Conservation (phyloP, 2,113 vertebrate genomes). For the Lanius ludovicianus region DNA sequence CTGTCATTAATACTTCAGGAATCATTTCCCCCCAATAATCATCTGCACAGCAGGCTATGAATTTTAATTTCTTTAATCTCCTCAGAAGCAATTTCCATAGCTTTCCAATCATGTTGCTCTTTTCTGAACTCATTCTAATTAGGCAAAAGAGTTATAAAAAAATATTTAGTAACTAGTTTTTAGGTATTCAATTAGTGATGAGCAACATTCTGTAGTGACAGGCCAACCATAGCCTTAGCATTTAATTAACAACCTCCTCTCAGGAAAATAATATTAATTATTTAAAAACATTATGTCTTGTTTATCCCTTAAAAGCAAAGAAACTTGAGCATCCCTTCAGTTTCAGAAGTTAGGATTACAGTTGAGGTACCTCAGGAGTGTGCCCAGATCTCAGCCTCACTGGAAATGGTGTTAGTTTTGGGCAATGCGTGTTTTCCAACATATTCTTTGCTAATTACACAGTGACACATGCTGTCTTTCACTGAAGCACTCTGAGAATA, state of each 20-base stretch:
- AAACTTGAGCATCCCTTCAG: neutral
- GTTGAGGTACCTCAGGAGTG: neutral
- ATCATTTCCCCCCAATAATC: neutral
- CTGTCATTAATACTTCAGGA: neutral
- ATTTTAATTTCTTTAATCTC: slow-evolving; percentile 30
- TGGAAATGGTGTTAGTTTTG: neutral
- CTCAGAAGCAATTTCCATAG: neutral
- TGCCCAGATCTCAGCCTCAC: neutral
- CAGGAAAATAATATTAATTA: neutral
- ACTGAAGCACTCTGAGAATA: neutral
- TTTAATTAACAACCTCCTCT: neutral
- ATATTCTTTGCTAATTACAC: neutral
- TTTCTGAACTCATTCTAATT: neutral
- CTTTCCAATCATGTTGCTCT: neutral
- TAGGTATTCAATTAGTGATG: neutral
- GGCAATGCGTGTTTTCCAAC: neutral
- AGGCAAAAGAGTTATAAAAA: neutral
- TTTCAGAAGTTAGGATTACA: neutral
- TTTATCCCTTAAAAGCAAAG: neutral
- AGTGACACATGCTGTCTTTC: neutral
- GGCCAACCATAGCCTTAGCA: neutral
- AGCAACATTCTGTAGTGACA: neutral
- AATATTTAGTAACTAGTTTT: neutral
- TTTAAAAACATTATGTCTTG: neutral
- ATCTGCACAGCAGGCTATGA: neutral